Evolutionary conservation across 2,888 invertebrate species (phyloP), one percentile per base, ranked within the genome.

Genomic region (Diogma glabrata): DNA sequence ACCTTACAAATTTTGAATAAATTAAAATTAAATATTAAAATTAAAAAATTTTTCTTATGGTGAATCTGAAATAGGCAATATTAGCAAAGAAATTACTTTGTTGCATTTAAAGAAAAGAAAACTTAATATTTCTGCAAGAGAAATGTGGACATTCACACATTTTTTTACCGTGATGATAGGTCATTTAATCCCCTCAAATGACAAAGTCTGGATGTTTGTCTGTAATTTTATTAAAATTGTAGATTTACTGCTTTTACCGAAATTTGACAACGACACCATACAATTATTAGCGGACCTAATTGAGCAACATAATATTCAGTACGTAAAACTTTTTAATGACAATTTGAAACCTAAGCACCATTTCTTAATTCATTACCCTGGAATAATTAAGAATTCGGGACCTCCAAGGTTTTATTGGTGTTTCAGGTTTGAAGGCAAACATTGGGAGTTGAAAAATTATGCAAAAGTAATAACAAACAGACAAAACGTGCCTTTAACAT

Each of bases 121-220:
- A 49, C 30, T 56, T 9, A 52, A 51, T 47, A 48, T 50, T 24
- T 56, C 56, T 23, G 55, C 53, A 24, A 55, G 48, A 50, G 56
- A 55, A 55, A 55, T 52, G 49, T 56, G 55, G 56, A 55, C 56
- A 10, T 54, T 56, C 22, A 10, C 51, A 33, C 56, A 56, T 24
- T 36, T 52, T 47, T 55, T 56, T 20, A 48, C 55, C 9, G 30
- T 56, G 14, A 56, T 55, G 28, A 7, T 55, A 17, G 53, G 56
- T 19, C 52, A 55, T 45, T 52, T 55, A 47, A 43, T 56, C 14
- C 50, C 55, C 22, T 33, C 24, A 33, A 55, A 52, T 38, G 53
- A 55, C 26, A 26, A 38, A 43, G 38, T 52, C 33, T 54, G 56
- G 52, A 50, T 47, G 26, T 51, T 54, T 10, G 38, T 53, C 19